phyloP scores from a whole-genome alignment of 2,113 vertebrate genomes.

The Colistium nudipinnis region DNA sequence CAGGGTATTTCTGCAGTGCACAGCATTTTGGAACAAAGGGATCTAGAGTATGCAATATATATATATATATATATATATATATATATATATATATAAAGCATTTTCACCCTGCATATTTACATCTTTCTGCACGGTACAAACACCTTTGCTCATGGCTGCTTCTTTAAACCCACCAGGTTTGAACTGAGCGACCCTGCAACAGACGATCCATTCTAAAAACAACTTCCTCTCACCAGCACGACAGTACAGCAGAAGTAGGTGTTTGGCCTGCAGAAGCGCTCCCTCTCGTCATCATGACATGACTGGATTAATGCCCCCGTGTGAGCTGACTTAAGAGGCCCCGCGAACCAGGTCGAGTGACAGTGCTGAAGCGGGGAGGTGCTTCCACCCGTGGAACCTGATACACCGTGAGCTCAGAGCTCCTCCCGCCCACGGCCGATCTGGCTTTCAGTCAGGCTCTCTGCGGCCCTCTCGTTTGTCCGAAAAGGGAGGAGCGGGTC shows the following conservation, averaged over 20 bases:
- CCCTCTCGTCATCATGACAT: slow-evolving; percentile 6
- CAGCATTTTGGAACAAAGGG: slow-evolving; percentile 1
- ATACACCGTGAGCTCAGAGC: slow-evolving; percentile 27
- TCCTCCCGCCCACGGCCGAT: slow-evolving; percentile 25
- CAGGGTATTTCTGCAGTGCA: background rate
- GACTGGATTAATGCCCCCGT: slow-evolving; percentile 15
- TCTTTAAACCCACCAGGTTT: background rate
- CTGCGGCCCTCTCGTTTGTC: slow-evolving; percentile 37
- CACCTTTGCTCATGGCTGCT: background rate
- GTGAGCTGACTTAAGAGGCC: slow-evolving; percentile 15
- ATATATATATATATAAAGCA: background rate
- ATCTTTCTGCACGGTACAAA: background rate
- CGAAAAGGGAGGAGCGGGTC: slow-evolving; percentile 43
- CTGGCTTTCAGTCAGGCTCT: slow-evolving; percentile 33
- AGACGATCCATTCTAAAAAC: background rate
- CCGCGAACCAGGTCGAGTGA: slow-evolving; percentile 36
- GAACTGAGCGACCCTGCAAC: background rate
- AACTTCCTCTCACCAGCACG: background rate
- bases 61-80: background rate
- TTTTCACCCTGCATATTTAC: background rate
- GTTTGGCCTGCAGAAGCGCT: background rate
- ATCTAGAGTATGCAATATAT: background rate
- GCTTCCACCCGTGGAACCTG: slow-evolving; percentile 60
- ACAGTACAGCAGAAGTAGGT: slow-evolving; percentile 7
- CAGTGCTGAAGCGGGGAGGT: slow-evolving; percentile 18